Base-by-base conservation (phyloP, 1,140 invertebrate genomes). In the Condylostylus longicornis region DNA sequence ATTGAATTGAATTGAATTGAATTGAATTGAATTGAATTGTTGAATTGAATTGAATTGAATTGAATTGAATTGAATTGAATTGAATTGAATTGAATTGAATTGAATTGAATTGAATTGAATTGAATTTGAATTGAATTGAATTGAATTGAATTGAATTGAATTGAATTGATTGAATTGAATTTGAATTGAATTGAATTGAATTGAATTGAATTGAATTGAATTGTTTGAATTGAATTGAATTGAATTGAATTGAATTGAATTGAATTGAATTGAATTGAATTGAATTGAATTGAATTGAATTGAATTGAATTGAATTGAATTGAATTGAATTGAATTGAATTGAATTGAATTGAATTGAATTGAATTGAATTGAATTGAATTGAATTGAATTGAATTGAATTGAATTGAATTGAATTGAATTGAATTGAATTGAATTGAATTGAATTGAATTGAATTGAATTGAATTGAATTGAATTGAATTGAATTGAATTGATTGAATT, bases 241-340 rank as follows among this genome's bases (percentile, higher is more conserved):
- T 28, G 27, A 37, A 37, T 37, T 28, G 35, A 37, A 37, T 37
- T 8, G 35, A 37, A 37, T 37, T 18, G 35, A 37, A 37, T 37
- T 28, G 25, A 37, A 37, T 17, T 17, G 23, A 37, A 37, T 37
- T 28, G 35, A 37, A 37, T 28, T 32, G 30, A 38, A 38, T 38
- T 38, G 37, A 33, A 38, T 33, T 32, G 37, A 38, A 38, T 33
- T 38, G 37, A 38, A 38, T 38, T 30, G 36, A 38, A 31, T 33
- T 38, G 37, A 38, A 38, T 38, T 32, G 37, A 38, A 38, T 38
- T 27, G 37, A 38, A 38, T 38, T 6, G 28, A 38, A 38, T 33
- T 31, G 37, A 38, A 33, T 38, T 20, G 36, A 37, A 37, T 37
- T 27, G 36, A 30, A 37, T 4, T 15, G 36, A 37, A 37, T 29